Percentiles rank a stretch among this genome's conserved stretches.
phyloP scores from a whole-genome alignment of 2,888 invertebrate genomes.

The Scaptomyza reducta region DNA sequence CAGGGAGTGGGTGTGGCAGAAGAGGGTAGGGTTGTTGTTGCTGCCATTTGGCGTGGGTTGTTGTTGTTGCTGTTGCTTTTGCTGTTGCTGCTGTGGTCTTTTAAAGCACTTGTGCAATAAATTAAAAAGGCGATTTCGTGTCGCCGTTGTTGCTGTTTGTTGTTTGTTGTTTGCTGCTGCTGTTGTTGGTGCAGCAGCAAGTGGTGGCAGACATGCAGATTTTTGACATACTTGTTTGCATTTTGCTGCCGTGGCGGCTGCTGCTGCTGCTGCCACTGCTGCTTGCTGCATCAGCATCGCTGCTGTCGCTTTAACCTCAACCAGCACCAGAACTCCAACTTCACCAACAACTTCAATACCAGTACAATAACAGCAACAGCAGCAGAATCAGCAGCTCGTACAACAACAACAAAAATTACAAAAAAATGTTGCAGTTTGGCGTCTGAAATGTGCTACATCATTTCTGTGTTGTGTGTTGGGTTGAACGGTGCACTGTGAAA shows the following conservation, averaged over 20 bases:
- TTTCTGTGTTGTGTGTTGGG: constrained; percentile 44
- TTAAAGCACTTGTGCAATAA: constrained; percentile 80
- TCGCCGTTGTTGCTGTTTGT: constrained; percentile 49
- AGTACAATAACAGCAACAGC: no score
- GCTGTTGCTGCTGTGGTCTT: constrained; percentile 45
- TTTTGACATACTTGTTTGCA: constrained; percentile 80
- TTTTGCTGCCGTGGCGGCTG: constrained; percentile 74
- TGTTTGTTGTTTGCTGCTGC: constrained; percentile 29
- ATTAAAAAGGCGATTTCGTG: constrained; percentile 79
- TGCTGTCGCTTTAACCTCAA: constrained; percentile 35
- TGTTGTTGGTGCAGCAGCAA: constrained; percentile 57
- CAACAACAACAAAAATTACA: constrained; percentile 14
- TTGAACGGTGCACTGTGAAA: constrained; percentile 54
- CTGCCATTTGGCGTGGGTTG: constrained; percentile 37
- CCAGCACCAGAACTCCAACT: constrained; percentile 23
- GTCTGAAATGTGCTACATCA: constrained; percentile 66
- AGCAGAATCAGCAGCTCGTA: no score
- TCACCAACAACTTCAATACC: constrained; percentile 5
- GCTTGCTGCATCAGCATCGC: constrained; percentile 52
- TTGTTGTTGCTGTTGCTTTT: constrained; percentile 24
- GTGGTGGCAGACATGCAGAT: constrained; percentile 80
- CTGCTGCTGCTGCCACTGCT: constrained; percentile 41
- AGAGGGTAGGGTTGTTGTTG: constrained; percentile 13
- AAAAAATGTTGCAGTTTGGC: constrained; percentile 36
- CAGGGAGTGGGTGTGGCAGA: neutral